A percentile compares a stretch with the other conserved stretches of the same genome.
These are phyloP conservation scores for Microtus montanus DNA, from an alignment of 2,113 vertebrate genomes.

Conservation along the genomic window DNA sequence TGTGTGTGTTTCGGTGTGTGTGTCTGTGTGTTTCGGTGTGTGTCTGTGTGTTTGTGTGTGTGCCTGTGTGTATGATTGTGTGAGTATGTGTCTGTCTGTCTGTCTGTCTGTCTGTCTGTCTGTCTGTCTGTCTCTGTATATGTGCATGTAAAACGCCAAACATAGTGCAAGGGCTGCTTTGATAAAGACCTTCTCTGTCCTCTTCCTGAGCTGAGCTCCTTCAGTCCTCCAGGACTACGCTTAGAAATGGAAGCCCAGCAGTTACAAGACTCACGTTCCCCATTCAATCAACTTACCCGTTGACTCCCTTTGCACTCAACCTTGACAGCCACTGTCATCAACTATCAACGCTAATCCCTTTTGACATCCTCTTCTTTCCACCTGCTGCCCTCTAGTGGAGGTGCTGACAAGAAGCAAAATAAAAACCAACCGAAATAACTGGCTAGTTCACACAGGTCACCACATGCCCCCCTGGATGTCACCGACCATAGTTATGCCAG, in stretches of 20 bases:
- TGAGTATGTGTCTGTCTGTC: not conserved
- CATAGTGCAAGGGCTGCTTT: not conserved
- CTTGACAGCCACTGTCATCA: constrained; percentile 14
- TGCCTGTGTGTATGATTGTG: not conserved
- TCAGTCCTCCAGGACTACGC: not conserved
- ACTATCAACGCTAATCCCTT: not conserved
- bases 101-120: not conserved
- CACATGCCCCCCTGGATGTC: not conserved
- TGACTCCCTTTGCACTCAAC: not conserved
- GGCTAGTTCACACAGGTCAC: not conserved
- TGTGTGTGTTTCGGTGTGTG: not conserved
- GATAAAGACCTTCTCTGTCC: not conserved
- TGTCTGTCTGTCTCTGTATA: not conserved
- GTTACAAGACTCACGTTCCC: not conserved
- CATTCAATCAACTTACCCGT: not conserved
- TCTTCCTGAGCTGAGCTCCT: not conserved
- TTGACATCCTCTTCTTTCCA: constrained; percentile 59
- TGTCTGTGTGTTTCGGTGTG: rapidly evolving
- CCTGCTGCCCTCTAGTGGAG: constrained; percentile 78
- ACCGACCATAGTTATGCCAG: not conserved
- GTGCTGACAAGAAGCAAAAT: constrained; percentile 33
- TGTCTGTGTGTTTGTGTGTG: not conserved
- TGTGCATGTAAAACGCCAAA: not conserved
- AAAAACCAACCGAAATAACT: not conserved
- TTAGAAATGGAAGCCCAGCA: constrained; percentile 27